Conservation (phyloP, 2,113 vertebrate species). For the Podarcis muralis region DNA sequence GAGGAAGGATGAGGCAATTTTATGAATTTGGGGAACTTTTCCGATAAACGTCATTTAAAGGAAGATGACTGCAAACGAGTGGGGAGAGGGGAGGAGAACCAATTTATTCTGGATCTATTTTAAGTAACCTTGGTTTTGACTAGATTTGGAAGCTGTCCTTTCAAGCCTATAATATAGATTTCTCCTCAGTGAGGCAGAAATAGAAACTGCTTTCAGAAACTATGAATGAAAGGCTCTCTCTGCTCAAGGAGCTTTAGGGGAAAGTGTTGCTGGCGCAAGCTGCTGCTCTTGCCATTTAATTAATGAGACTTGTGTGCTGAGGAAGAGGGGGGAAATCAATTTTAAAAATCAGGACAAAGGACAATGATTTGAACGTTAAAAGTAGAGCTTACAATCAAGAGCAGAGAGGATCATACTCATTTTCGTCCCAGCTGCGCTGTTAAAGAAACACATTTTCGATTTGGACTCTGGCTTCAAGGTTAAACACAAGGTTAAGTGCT, state of each 20-base stretch:
- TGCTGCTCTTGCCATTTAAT: conserved; percentile 27
- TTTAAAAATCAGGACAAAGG: conserved; percentile 43
- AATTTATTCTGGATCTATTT: conserved; percentile 46
- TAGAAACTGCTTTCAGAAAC: conserved; percentile 32
- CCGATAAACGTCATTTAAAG: conserved; percentile 28
- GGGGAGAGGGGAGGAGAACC: conserved; percentile 17
- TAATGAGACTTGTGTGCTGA: conserved; percentile 13
- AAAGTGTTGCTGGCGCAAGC: background rate
- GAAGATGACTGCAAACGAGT: conserved; percentile 7
- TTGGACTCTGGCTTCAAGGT: background rate
- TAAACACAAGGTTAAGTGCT: conserved; percentile 8
- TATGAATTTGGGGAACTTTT: conserved; percentile 35
- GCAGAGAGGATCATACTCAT: conserved; percentile 34
- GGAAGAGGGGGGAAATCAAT: conserved; percentile 23
- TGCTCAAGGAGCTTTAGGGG: conserved; percentile 4
- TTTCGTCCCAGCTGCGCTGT: background rate
- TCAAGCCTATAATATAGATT: conserved; percentile 17
- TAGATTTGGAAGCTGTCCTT: conserved; percentile 35
- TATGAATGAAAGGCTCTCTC: background rate
- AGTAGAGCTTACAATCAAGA: conserved; percentile 19
- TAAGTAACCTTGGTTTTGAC: conserved; percentile 14
- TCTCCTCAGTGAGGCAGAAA: conserved; percentile 44
- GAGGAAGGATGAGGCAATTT: background rate
- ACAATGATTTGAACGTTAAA: conserved; percentile 32
- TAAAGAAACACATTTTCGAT: conserved; percentile 29